Evolutionary conservation across 2,113 vertebrate species (phyloP).

Genomic region (Vireo altiloquus): DNA sequence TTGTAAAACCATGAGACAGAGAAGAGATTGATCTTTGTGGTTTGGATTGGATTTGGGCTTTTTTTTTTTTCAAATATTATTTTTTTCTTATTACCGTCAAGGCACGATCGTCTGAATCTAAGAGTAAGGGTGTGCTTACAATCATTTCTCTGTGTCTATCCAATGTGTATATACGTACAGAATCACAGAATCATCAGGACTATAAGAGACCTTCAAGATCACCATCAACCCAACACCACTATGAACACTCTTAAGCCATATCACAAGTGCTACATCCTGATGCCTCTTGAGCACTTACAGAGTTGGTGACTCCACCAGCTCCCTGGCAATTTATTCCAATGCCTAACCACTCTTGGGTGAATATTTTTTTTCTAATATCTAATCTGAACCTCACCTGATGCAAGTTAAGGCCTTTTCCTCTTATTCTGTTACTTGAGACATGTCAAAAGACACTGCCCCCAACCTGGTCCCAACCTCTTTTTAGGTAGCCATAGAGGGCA

Average conservation of each 20-base stretch:
- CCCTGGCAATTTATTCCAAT: neutral
- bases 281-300: neutral
- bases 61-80: neutral
- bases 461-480: neutral
- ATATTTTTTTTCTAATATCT: neutral
- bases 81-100: neutral
- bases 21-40: neutral
- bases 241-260: neutral
- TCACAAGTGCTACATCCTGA: too few relatives aligned
- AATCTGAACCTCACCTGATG: neutral
- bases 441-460: neutral
- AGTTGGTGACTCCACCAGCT: neutral
- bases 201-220: neutral
- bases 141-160: neutral
- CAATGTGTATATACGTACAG: neutral
- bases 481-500: rapidly evolving
- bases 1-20: neutral
- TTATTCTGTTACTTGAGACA: neutral
- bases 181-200: neutral
- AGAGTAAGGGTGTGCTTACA: neutral
- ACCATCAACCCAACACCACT: neutral
- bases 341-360: neutral
- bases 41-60: neutral
- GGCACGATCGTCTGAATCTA: neutral
- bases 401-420: neutral